A percentile compares a stretch with the other conserved stretches of the same genome.
These are phyloP conservation scores for Ostrea edulis DNA, from an alignment of 1,140 invertebrate genomes.

Conservation along the genomic window DNA sequence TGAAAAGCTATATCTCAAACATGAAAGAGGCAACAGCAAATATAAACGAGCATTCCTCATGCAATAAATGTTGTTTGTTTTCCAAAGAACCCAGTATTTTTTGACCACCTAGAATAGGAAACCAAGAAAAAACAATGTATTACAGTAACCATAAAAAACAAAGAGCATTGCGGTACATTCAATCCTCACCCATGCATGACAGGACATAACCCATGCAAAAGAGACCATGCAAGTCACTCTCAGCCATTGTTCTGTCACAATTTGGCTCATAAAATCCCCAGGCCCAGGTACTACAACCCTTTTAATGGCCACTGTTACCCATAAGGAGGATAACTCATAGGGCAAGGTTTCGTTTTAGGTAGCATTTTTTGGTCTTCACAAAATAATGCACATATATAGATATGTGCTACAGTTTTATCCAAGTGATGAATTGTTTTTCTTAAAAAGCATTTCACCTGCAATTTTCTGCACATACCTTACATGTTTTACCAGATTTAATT, in stretches of 20 bases:
- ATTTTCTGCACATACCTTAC: too few species aligned
- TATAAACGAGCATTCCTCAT: conserved; percentile 30
- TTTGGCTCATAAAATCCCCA: conserved; percentile 11
- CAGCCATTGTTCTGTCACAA: conserved; percentile 1
- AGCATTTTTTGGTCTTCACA: background rate
- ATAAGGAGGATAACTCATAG: background rate
- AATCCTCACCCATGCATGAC: conserved; percentile 21
- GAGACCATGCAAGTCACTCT: conserved; percentile 37
- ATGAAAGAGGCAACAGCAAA: conserved; percentile 29
- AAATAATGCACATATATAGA: too few species aligned
- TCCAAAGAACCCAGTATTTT: conserved; percentile 20
- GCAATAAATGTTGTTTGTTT: conserved; percentile 33
- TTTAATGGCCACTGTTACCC: conserved; percentile 19
- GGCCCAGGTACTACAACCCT: background rate
- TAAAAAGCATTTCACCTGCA: too few species aligned
- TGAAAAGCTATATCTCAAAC: conserved; percentile 34
- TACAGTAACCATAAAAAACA: conserved; percentile 10
- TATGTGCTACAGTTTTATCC: too few species aligned
- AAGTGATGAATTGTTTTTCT: too few species aligned
- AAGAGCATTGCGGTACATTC: conserved; percentile 20
- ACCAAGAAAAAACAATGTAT: conserved; percentile 37
- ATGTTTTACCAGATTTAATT: too few species aligned
- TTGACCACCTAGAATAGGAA: conserved; percentile 34
- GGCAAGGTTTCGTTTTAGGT: background rate
- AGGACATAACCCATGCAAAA: conserved; percentile 38